A percentile compares a stretch with the other conserved stretches of the same genome.
Evolutionary conservation across 2,113 vertebrate genomes (phyloP).

Genomic region (Plotosus lineatus): DNA sequence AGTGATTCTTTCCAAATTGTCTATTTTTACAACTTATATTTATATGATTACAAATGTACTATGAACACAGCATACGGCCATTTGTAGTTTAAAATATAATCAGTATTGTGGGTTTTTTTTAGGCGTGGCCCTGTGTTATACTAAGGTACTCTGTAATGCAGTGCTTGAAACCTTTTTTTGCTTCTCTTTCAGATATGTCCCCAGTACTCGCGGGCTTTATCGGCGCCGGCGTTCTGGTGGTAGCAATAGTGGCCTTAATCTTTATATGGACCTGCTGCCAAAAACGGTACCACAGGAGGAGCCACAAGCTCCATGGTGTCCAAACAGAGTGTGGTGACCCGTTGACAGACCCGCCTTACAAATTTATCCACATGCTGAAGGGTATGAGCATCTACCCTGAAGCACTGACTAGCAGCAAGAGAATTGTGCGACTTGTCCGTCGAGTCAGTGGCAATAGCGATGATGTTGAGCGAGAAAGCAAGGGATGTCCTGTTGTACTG

Average conservation of each 20-base stretch:
- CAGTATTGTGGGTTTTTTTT: neutral
- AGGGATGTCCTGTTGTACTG: slow-evolving; percentile 63
- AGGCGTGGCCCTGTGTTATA: neutral
- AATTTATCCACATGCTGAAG: slow-evolving; percentile 98
- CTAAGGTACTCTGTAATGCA: neutral
- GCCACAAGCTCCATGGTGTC: slow-evolving; percentile 73
- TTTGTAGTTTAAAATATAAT: neutral
- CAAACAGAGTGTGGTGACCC: slow-evolving; percentile 66
- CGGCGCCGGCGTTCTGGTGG: slow-evolving; percentile 87
- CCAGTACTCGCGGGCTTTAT: slow-evolving; percentile 92
- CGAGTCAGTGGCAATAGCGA: slow-evolving; percentile 40
- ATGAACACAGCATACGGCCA: neutral
- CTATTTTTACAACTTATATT: too few relatives aligned
- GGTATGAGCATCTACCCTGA: slow-evolving; percentile 98
- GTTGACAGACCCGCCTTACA: slow-evolving; percentile 82
- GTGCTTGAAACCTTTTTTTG: neutral
- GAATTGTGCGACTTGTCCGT: slow-evolving; percentile 75
- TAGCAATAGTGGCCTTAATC: slow-evolving; percentile 83
- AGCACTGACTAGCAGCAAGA: slow-evolving; percentile 88
- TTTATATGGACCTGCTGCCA: slow-evolving; percentile 96
- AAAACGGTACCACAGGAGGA: slow-evolving; percentile 80
- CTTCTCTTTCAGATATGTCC: slow-evolving; percentile 81
- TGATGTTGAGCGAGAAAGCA: slow-evolving; percentile 30
- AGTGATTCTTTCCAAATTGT: neutral
- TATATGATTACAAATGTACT: neutral